Evolutionary conservation across 2,113 vertebrate genomes (phyloP).

Genomic region (Abramis brama): DNA sequence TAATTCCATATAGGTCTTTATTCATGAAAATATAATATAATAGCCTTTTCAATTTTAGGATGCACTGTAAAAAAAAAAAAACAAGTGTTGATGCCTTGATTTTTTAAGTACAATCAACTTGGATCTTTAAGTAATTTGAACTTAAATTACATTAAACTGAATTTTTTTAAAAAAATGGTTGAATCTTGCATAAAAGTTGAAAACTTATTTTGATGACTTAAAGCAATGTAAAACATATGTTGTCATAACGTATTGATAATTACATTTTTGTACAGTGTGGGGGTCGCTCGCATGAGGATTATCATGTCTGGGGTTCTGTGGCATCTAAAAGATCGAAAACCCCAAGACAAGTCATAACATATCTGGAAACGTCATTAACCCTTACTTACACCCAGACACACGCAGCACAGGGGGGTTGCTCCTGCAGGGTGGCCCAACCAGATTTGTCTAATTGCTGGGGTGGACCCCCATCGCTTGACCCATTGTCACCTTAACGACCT

Average conservation of each 20-base stretch:
- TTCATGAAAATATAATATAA: too few relatives aligned
- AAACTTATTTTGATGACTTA: too few relatives aligned
- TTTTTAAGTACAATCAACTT: too few relatives aligned
- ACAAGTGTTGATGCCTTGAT: too few relatives aligned
- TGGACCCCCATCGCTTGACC: conserved; percentile 52
- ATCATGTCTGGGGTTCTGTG: not conserved
- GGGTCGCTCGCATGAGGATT: not conserved
- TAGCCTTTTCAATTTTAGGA: not conserved
- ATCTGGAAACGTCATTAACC: conserved; percentile 41
- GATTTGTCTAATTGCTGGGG: conserved; percentile 63
- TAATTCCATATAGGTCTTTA: too few relatives aligned
- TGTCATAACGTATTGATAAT: too few relatives aligned
- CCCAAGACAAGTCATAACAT: not conserved
- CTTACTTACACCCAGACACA: conserved; percentile 15
- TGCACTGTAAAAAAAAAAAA: too few relatives aligned
- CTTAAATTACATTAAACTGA: too few relatives aligned
- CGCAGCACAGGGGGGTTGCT: conserved; percentile 32
- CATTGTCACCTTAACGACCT: conserved; percentile 57
- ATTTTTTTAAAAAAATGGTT: too few relatives aligned
- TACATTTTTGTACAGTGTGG: not conserved
- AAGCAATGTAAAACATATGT: too few relatives aligned
- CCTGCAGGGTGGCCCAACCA: conserved; percentile 50
- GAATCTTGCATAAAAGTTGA: too few relatives aligned
- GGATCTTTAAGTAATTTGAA: too few relatives aligned
- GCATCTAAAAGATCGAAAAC: not conserved